Evolutionary conservation across 2,797 vertebrate genomes (phyloP), one percentile per base, ranked within the genome.

Genomic region (Takifugu ocellatus): DNA sequence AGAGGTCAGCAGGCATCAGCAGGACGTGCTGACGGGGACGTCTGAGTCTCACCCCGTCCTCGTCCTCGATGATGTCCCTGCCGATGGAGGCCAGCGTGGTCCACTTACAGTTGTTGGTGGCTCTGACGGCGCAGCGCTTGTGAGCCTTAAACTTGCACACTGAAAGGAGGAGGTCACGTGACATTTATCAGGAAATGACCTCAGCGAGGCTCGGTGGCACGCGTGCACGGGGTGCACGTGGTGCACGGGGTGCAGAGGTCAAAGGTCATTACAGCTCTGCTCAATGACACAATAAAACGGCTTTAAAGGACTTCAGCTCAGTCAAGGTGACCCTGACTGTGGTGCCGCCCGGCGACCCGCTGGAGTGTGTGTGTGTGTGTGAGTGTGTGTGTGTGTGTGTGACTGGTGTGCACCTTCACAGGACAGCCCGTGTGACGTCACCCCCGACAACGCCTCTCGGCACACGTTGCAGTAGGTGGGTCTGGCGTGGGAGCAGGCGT

Each of bases 141-240:
- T 98, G 96, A 65, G 95, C 95, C 83, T 98, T 99, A 64, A 98
- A 99, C 72, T 97, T 98, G 84, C 96, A 99, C 67, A 98, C 95
- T 97, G 67, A 2, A 52, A 48, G 48, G 43, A 31, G 31, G 31
- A 33, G 3, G 31, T 9, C 31, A 33, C 7, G 31, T 21, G 21
- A 21, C 1, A 21, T 21, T 21, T 21, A 21, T 21, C 21, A 21
- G 21, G 21, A 21, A 21, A 21, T 21, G 21, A 21, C 21, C 21
- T 21, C 21, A 21, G 21, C 21, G 21, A 21, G 21, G 21, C 21
- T 21, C 21, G 1, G 21, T 21, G 21, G 21, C 21, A 21, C 21
- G 21, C 21, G 21, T 21, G 21, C 21, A 21, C 21, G 21, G 1
- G 21, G 21, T 21, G 21, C 21, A 21, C 21, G 21, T 1, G 21